Percentiles rank a stretch among this genome's conserved stretches.
phyloP scores from a whole-genome alignment of 2,797 vertebrate genomes.

The Oreonectes daqikongensis region DNA sequence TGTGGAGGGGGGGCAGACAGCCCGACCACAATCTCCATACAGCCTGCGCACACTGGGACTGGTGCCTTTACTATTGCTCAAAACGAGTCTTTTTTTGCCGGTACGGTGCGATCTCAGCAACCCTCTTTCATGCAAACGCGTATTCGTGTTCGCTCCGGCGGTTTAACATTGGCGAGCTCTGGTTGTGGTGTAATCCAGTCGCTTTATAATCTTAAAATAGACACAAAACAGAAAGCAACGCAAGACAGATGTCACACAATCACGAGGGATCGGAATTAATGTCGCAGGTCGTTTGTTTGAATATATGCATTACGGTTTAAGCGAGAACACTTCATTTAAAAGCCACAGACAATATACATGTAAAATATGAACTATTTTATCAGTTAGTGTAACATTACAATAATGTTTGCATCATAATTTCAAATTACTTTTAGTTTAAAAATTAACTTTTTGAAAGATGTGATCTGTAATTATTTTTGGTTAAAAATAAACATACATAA shows the following conservation, averaged over 20 bases:
- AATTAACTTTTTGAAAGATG: too few relatives aligned
- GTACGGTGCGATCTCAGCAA: too few relatives aligned
- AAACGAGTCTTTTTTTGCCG: neutral
- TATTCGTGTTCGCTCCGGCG: neutral
- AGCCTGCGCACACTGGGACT: constrained; percentile 42
- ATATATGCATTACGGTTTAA: neutral
- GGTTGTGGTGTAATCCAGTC: neutral
- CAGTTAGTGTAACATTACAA: too few relatives aligned
- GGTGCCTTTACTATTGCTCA: neutral
- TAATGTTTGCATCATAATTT: too few relatives aligned
- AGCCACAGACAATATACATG: too few relatives aligned
- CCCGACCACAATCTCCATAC: constrained; percentile 71
- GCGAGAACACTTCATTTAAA: too few relatives aligned
- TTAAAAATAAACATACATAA: too few relatives aligned
- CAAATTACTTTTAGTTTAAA: too few relatives aligned
- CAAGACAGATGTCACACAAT: constrained; percentile 17
- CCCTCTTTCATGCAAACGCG: neutral
- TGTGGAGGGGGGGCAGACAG: constrained; percentile 64
- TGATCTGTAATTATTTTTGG: too few relatives aligned
- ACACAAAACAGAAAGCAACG: constrained; percentile 12
- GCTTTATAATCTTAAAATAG: constrained; percentile 11
- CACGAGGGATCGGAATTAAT: constrained; percentile 23
- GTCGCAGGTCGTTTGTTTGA: constrained; percentile 1
- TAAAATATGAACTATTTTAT: too few relatives aligned
- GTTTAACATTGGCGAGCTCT: neutral